A percentile compares a stretch with the other conserved stretches of the same genome.
Evolutionary conservation across 2,888 invertebrate genomes (phyloP).

Genomic region (Sminthurides aquaticus): DNA sequence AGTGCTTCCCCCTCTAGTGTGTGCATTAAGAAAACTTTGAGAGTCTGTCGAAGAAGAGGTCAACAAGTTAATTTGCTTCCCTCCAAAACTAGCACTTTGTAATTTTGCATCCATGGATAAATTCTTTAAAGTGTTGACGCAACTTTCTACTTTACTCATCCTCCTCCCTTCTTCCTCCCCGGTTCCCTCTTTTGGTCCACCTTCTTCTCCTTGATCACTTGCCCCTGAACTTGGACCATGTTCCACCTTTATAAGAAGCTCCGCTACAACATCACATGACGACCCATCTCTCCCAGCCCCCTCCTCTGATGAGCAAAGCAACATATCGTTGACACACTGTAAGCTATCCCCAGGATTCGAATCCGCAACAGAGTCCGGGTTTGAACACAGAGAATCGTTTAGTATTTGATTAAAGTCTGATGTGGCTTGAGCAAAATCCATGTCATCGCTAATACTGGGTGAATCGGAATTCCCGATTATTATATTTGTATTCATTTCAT

Average conservation of each 20-base stretch:
- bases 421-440: not conserved
- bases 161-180: not conserved
- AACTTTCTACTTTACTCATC: not conserved
- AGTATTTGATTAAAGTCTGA: not conserved
- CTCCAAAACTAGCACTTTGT: not conserved
- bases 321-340: not conserved
- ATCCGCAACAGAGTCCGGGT: not conserved
- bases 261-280: not conserved
- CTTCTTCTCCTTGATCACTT: not conserved
- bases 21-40: conserved; percentile 23
- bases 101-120: not conserved
- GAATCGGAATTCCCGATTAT: not conserved
- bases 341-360: not conserved
- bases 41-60: not conserved
- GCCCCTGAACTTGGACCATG: not conserved
- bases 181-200: not conserved
- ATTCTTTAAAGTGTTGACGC: not conserved
- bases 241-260: not conserved
- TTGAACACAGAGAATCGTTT: not conserved
- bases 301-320: not conserved
- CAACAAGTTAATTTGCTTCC: not conserved
- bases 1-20: too few species aligned
- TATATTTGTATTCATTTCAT: not conserved
- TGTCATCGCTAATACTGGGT: not conserved
- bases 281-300: not conserved